Conservation (phyloP, 2,888 invertebrate species). For the Hipparchia semele region DNA sequence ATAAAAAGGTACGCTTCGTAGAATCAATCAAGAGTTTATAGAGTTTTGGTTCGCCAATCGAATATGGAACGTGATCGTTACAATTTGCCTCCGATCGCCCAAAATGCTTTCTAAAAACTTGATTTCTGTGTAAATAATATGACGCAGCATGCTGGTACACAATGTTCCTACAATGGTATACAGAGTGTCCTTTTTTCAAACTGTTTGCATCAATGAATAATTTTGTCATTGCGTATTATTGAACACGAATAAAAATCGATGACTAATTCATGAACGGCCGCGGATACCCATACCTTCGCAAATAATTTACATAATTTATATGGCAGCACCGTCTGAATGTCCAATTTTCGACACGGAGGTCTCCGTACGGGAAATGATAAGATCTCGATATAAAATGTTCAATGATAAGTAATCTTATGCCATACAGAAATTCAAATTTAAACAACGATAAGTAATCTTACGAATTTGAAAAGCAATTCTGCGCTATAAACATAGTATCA, state of each 20-base stretch:
- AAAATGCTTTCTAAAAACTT: neutral
- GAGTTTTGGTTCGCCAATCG: neutral
- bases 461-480: neutral
- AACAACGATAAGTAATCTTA: neutral
- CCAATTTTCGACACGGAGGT: conserved; percentile 1
- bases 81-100: neutral
- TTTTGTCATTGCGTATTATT: conserved; percentile 1
- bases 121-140: neutral
- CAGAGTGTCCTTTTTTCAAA: neutral
- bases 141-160: neutral
- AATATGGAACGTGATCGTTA: neutral
- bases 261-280: conserved; percentile 14
- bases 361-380: no score
- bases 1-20: neutral
- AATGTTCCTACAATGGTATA: neutral
- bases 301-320: conserved; percentile 16
- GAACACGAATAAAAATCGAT: conserved; percentile 5
- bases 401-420: neutral
- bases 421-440: neutral
- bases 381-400: neutral
- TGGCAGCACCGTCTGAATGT: neutral
- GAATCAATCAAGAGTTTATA: neutral
- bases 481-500: no score
- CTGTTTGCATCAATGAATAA: neutral
- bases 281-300: conserved; percentile 3